Conservation (phyloP, 2,888 invertebrate genomes). For the Perizoma flavofasciatum region DNA sequence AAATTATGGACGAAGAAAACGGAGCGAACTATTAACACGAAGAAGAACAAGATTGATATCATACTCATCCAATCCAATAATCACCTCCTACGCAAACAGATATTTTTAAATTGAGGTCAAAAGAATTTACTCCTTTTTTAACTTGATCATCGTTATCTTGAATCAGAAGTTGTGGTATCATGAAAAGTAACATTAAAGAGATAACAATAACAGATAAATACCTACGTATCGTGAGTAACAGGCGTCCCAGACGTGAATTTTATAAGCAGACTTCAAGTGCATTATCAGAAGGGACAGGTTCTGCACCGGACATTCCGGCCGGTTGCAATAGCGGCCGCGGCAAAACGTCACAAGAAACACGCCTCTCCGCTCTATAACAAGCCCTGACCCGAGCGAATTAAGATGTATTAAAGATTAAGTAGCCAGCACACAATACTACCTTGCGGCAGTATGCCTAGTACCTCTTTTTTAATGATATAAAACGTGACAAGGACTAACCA, state of each 20-base stretch:
- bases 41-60: too few relatives aligned
- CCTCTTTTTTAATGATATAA: slow-evolving; percentile 65
- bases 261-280: slow-evolving; percentile 68
- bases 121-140: too few relatives aligned
- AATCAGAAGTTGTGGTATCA: slow-evolving; percentile 14
- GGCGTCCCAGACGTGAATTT: slow-evolving; percentile 63
- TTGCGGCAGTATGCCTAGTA: slow-evolving; percentile 62
- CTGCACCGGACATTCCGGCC: slow-evolving; percentile 73
- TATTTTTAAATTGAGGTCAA: too few relatives aligned
- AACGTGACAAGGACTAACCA: slow-evolving; percentile 72
- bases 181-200: slow-evolving; percentile 15
- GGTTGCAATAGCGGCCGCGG: slow-evolving; percentile 43
- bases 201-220: slow-evolving; percentile 26
- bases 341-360: slow-evolving; percentile 50
- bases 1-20: too few relatives aligned
- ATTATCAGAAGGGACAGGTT: slow-evolving; percentile 74
- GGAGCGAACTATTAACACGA: too few relatives aligned
- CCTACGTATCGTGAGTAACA: slow-evolving; percentile 42
- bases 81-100: too few relatives aligned
- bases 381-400: slow-evolving; percentile 57
- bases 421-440: slow-evolving; percentile 50
- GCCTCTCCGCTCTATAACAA: slow-evolving; percentile 46
- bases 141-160: background rate
- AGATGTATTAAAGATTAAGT: slow-evolving; percentile 54
- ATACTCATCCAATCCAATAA: too few relatives aligned